These are phyloP conservation scores for Hemistola chrysoprasaria DNA, from an alignment of 2,888 invertebrate species.

Conservation along the genomic window DNA sequence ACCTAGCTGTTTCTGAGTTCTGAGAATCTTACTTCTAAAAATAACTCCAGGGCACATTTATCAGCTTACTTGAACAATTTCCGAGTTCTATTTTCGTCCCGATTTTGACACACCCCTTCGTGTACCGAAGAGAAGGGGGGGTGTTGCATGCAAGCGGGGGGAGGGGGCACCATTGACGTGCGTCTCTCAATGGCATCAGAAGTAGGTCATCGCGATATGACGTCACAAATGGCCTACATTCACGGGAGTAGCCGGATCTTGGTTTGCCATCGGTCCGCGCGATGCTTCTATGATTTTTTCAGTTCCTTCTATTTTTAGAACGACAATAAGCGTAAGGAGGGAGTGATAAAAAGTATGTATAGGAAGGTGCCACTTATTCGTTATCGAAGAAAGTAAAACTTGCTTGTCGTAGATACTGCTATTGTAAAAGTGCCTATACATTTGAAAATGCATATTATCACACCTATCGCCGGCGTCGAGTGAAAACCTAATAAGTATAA, in stretches of 20 bases:
- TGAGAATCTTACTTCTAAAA: conserved; percentile 9
- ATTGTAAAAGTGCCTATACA: too few relatives aligned
- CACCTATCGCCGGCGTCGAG: too few relatives aligned
- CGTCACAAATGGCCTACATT: conserved; percentile 77
- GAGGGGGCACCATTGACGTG: conserved; percentile 76
- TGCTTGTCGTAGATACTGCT: too few relatives aligned
- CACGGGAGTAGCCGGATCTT: conserved; percentile 60
- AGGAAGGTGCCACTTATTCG: too few relatives aligned
- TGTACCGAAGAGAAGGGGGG: conserved; percentile 34
- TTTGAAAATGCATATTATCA: too few relatives aligned
- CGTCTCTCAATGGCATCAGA: conserved; percentile 75
- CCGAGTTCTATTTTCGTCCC: conserved; percentile 22
- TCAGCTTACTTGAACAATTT: conserved; percentile 13
- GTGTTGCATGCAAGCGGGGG: conserved; percentile 40
- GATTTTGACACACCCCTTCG: conserved; percentile 36
- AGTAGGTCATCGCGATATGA: conserved; percentile 72
- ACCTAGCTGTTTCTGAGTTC: too few relatives aligned
- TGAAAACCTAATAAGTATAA: too few relatives aligned
- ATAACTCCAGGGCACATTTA: conserved; percentile 15
- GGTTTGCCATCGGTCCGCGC: conserved; percentile 41
- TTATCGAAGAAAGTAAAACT: too few relatives aligned
- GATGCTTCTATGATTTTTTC: conserved; percentile 49
- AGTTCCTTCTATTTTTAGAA: conserved; percentile 65
- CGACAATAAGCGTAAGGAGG: conserved; percentile 33
- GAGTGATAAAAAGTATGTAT: conserved; percentile 9